These are phyloP conservation scores for Hemicordylus capensis DNA, from an alignment of 2,113 vertebrate genomes.

Conservation along the genomic window DNA sequence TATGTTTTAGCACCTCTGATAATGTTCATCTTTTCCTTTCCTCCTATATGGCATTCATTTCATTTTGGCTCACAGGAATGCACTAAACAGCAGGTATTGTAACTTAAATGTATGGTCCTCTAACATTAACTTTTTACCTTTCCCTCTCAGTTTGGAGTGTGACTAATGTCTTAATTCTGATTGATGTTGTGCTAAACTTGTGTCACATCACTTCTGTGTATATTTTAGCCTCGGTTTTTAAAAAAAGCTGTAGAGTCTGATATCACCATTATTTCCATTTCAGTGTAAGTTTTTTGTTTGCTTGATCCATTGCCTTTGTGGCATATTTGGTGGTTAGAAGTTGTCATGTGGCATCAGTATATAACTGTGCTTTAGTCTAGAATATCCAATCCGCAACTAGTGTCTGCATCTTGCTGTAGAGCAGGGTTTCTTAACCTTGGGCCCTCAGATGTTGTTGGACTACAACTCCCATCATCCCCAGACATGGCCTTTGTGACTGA, in stretches of 20 bases:
- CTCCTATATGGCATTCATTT: conserved; percentile 88
- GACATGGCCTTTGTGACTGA: too few relatives aligned
- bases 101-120: conserved; percentile 79
- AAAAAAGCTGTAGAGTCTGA: conserved; percentile 10
- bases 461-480: too few relatives aligned
- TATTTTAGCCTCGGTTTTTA: neutral
- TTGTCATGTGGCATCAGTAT: conserved; percentile 2
- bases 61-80: conserved; percentile 94
- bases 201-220: conserved; percentile 45
- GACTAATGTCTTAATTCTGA: conserved; percentile 53
- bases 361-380: conserved; percentile 2
- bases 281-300: neutral
- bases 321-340: neutral
- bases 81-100: conserved; percentile 97
- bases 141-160: conserved; percentile 55
- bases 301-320: neutral
- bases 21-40: conserved; percentile 92
- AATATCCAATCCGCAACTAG: neutral
- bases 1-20: conserved; percentile 83
- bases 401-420: accelerated
- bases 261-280: neutral
- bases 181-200: conserved; percentile 46
- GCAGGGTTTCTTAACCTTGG: too few relatives aligned
- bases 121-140: conserved; percentile 63
- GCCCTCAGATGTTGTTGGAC: too few relatives aligned